phyloP scores from a whole-genome alignment of 2,113 vertebrate genomes.

The Pimephales promelas region DNA sequence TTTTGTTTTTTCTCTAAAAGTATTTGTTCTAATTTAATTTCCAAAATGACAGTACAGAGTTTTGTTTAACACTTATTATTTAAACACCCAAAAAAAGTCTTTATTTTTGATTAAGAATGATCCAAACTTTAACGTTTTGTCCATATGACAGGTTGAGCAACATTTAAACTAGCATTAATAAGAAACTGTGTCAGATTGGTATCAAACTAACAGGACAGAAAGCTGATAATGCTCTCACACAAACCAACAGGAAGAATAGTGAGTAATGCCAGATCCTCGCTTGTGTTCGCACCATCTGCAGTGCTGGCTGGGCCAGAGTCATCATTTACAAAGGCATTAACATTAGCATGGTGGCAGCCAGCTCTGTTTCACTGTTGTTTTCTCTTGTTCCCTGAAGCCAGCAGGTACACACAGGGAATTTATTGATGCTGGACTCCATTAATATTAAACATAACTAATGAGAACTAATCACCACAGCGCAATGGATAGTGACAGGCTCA shows the following conservation, averaged over 20 bases:
- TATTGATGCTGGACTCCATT: conserved; percentile 71
- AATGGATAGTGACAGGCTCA: conserved; percentile 65
- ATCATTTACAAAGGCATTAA: conserved; percentile 68
- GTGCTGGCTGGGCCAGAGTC: conserved; percentile 61
- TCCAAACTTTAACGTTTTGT: not conserved
- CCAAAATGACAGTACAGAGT: too few species aligned
- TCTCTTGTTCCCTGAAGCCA: conserved; percentile 55
- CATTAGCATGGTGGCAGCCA: conserved; percentile 65
- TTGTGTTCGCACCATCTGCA: conserved; percentile 58
- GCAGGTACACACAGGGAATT: conserved; percentile 69
- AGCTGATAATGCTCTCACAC: conserved; percentile 21
- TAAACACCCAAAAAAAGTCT: not conserved
- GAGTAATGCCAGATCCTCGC: conserved; percentile 64
- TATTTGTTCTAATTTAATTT: too few species aligned
- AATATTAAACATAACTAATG: conserved; percentile 80
- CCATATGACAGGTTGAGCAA: not conserved
- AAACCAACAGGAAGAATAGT: conserved; percentile 35
- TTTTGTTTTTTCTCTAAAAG: too few species aligned
- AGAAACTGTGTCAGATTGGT: not conserved
- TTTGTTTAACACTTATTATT: too few species aligned
- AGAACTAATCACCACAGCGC: conserved; percentile 75
- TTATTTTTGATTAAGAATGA: not conserved
- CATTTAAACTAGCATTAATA: not conserved
- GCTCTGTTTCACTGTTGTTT: conserved; percentile 57
- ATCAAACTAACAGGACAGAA: not conserved